Evolutionary conservation across 2,113 vertebrate genomes (phyloP).

Genomic region (Sus scrofa): DNA sequence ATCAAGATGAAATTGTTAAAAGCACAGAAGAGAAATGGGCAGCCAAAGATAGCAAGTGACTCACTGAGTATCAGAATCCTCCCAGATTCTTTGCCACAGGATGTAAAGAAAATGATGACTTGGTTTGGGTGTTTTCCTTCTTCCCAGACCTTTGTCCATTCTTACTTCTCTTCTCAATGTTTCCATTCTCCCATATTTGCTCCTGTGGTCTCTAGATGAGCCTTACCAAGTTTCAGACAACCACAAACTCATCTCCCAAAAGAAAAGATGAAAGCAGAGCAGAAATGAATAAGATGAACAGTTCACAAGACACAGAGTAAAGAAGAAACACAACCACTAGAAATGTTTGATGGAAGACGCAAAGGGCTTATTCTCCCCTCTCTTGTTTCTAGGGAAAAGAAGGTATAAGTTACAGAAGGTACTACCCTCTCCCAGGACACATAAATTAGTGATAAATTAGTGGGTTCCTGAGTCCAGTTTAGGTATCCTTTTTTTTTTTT

Average conservation of each 20-base stretch:
- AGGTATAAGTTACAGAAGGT: neutral
- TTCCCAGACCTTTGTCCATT: neutral
- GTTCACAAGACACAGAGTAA: neutral
- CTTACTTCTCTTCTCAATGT: neutral
- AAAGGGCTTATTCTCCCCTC: neutral
- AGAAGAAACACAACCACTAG: neutral
- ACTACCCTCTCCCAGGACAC: neutral
- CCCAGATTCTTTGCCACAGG: neutral
- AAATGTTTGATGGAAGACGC: neutral
- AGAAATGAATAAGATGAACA: neutral
- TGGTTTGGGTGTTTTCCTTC: neutral
- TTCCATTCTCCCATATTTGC: neutral
- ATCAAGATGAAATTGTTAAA: conserved; percentile 28
- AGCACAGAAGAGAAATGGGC: neutral
- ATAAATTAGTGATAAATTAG: neutral
- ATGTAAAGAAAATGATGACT: neutral
- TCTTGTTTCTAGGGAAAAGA: neutral
- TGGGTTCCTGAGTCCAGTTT: neutral
- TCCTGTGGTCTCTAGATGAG: neutral
- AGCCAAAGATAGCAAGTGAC: neutral
- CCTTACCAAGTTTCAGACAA: neutral
- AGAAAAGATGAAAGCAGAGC: neutral
- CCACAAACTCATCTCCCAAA: neutral
- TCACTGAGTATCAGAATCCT: neutral
- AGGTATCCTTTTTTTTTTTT: neutral